Base-by-base conservation (phyloP, 2,888 invertebrate genomes). In the Xestia xanthographa region DNA sequence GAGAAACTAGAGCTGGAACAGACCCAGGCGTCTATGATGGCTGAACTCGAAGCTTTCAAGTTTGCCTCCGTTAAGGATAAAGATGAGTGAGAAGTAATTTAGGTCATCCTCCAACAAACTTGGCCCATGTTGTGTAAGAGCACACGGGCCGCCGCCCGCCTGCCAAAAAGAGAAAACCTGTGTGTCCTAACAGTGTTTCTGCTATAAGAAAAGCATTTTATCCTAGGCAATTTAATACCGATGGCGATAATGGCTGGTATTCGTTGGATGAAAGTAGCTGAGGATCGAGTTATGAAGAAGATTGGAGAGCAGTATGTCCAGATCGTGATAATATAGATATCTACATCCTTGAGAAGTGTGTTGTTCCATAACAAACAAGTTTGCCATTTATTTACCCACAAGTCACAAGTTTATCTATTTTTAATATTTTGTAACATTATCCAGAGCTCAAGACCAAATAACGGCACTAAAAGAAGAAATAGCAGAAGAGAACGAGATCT, bases 11-110 rank as follows among this genome's bases (percentile, higher is more conserved):
- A 96, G 63, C 90, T 98, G 79, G 98, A 98, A 90, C 96, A 97
- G 50, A 97, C 97, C 45, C 97, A 98, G 80, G 97, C 98, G 26
- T 93, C 95, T 0, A 95, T 98, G 58, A 96, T 97, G 81, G 97
- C 97, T 0, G 98, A 98, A 90, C 94, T 98, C 71, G 98, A 98
- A 88, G 97, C 97, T 5, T 98, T 97, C 80, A 98, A 98, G 92
- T 98, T 98, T 92, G 97, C 98, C 0, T 98, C 98, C 85, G 98
- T 98, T 20, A 98, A 98, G 92, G 98, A 98, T 88, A 97, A 97
- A 79, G 98, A 98, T 95, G 97, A 98, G 98, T 98, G 94, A 96
- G 97, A 29, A 56, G 26, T 8, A 2, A 14, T 56, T 56, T 26
- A 14, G 14, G 56, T 56, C 26, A 17, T 14, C 6, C 17, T 8